Conservation (phyloP, 1,140 invertebrate genomes). For the Venturia canescens region DNA sequence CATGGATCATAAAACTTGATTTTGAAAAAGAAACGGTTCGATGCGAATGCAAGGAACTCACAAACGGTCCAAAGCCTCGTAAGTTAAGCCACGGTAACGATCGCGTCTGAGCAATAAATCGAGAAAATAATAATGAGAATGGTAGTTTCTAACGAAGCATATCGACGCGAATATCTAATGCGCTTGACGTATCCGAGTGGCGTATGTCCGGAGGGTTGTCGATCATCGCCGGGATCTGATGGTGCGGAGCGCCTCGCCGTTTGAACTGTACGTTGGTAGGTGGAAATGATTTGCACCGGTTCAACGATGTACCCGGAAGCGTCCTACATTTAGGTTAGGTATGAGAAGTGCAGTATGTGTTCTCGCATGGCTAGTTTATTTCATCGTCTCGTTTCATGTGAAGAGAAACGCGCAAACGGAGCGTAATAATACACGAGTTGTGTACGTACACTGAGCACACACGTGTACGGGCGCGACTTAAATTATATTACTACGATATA, state of each 20-base stretch:
- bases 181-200: neutral
- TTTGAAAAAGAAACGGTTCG: too few relatives aligned
- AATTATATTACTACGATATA: neutral
- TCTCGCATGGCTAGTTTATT: slow-evolving; percentile 33
- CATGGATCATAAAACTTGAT: too few relatives aligned
- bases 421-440: slow-evolving; percentile 27
- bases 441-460: neutral
- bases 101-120: neutral
- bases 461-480: neutral
- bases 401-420: slow-evolving; percentile 32
- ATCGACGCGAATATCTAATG: slow-evolving; percentile 13
- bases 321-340: slow-evolving; percentile 18
- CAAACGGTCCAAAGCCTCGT: neutral
- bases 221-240: slow-evolving; percentile 19
- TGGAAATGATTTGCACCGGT: slow-evolving; percentile 37
- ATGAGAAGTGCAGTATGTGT: slow-evolving; percentile 12
- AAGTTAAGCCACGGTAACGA: neutral
- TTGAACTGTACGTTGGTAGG: slow-evolving; percentile 5
- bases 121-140: neutral
- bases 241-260: slow-evolving; percentile 10
- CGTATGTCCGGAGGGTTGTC: slow-evolving; percentile 22
- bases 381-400: slow-evolving; percentile 27
- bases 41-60: neutral
- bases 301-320: slow-evolving; percentile 35
- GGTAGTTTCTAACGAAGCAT: slow-evolving; percentile 16